phyloP scores from a whole-genome alignment of 2,113 vertebrate genomes.

The Forbesichthys agassizii region DNA sequence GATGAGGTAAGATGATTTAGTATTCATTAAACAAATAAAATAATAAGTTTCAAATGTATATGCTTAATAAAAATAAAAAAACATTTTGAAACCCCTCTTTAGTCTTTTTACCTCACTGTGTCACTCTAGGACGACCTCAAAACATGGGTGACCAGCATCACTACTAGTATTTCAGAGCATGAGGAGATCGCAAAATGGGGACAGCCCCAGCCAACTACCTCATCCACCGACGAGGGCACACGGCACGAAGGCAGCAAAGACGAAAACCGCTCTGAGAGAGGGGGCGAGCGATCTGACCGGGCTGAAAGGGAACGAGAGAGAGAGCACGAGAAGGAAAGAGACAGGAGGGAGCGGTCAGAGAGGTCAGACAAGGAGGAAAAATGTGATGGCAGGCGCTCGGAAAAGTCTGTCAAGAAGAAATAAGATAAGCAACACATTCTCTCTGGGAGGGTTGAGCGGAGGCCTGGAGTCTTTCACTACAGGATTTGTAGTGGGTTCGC shows the following conservation, averaged over 20 bases:
- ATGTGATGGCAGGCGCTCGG: constrained; percentile 76
- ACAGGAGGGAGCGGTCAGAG: constrained; percentile 65
- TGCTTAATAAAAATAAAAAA: too few relatives aligned
- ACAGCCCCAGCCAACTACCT: constrained; percentile 88
- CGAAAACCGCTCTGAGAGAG: constrained; percentile 71
- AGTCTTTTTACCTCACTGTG: not conserved
- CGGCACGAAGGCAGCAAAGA: constrained; percentile 83
- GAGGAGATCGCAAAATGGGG: constrained; percentile 86
- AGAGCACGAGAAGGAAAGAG: constrained; percentile 48
- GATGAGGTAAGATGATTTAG: constrained; percentile 82
- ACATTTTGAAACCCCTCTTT: not conserved
- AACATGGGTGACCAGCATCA: constrained; percentile 82
- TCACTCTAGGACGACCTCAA: constrained; percentile 84
- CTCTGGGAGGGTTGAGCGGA: not conserved
- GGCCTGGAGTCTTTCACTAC: not conserved
- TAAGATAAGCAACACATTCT: constrained; percentile 64
- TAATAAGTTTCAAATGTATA: not conserved
- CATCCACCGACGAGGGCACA: constrained; percentile 91
- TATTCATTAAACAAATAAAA: not conserved
- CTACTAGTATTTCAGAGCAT: constrained; percentile 81
- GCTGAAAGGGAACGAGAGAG: constrained; percentile 42
- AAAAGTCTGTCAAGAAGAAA: constrained; percentile 77
- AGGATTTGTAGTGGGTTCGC: constrained; percentile 12
- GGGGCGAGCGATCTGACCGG: constrained; percentile 71
- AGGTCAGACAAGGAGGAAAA: constrained; percentile 73